Conservation (phyloP, 2,888 invertebrate genomes). For the Noctua janthina region DNA sequence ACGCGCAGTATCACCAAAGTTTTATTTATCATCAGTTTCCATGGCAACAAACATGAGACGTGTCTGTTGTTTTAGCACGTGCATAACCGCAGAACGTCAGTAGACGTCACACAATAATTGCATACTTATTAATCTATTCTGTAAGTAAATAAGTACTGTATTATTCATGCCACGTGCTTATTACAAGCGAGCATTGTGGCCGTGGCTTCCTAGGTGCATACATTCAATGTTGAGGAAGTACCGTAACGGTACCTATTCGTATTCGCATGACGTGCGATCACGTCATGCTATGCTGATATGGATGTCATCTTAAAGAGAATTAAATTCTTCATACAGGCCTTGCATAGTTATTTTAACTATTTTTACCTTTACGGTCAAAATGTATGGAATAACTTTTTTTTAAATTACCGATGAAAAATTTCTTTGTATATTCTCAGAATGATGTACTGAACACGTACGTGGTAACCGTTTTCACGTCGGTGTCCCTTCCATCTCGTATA, state of each 20-base stretch:
- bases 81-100: background rate
- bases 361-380: too few relatives aligned
- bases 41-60: background rate
- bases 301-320: background rate
- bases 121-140: background rate
- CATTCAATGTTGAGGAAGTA: slow-evolving; percentile 27
- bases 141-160: background rate
- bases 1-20: background rate
- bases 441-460: too few relatives aligned
- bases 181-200: slow-evolving; percentile 10
- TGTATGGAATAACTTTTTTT: too few relatives aligned
- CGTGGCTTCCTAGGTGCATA: background rate
- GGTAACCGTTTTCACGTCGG: too few relatives aligned
- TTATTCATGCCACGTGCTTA: slow-evolving; percentile 36
- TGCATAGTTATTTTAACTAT: background rate
- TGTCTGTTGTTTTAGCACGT: background rate
- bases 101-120: background rate
- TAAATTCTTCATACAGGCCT: background rate
- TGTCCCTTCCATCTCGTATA: too few relatives aligned
- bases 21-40: background rate
- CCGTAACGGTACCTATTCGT: background rate
- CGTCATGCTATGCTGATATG: background rate
- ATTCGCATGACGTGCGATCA: slow-evolving; percentile 10
- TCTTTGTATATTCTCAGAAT: too few relatives aligned
- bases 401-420: too few relatives aligned